phyloP scores from a whole-genome alignment of 2,888 invertebrate genomes.

The Eustalomyia histrio region DNA sequence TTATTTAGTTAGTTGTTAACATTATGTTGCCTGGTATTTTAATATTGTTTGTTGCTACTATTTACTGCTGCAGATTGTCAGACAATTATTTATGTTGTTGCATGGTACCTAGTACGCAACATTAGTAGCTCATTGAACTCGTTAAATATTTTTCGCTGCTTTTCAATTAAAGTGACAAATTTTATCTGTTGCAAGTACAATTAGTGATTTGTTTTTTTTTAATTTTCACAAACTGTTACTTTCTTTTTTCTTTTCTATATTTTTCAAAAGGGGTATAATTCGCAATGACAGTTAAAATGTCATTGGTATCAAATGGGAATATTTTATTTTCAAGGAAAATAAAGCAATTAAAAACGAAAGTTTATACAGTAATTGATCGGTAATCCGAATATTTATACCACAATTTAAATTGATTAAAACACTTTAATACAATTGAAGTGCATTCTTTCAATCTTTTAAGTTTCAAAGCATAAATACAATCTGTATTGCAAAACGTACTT shows the following conservation, averaged over 20 bases:
- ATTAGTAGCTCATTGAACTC: constrained; percentile 63
- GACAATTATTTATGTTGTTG: background rate
- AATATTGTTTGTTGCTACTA: background rate
- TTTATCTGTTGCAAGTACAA: constrained; percentile 50
- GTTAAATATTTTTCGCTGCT: constrained; percentile 28
- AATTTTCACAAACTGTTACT: constrained; percentile 27
- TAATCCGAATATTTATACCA: no score
- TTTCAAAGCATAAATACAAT: no score
- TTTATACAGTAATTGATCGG: background rate
- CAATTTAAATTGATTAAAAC: no score
- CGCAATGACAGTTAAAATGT: constrained; percentile 59
- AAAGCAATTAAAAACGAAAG: constrained; percentile 27
- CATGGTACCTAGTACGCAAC: constrained; percentile 49
- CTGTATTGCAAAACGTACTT: no score
- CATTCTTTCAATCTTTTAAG: no score
- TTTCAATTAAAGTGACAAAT: constrained; percentile 61
- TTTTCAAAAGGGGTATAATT: constrained; percentile 43
- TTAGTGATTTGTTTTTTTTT: constrained; percentile 53
- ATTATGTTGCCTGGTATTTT: background rate
- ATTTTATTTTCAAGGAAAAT: background rate
- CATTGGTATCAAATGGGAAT: constrained; percentile 49
- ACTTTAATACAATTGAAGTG: no score
- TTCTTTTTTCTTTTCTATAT: constrained; percentile 42
- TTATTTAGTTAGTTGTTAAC: background rate
- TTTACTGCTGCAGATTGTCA: no score